Evolutionary conservation across 2,113 vertebrate genomes (phyloP).

Genomic region (Stigmatopora argus): DNA sequence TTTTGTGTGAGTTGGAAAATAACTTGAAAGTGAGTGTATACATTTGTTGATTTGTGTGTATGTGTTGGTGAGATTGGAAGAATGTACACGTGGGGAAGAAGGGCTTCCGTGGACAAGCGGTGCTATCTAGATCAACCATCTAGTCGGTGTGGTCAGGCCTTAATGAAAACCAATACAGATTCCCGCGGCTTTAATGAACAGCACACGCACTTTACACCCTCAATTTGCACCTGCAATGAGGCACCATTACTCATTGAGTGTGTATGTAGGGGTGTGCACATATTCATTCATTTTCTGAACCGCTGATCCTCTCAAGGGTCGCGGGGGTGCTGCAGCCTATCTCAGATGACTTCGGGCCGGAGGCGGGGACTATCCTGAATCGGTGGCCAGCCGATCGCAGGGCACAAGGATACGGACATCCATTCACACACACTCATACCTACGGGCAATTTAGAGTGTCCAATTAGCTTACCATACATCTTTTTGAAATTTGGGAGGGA

Average conservation of each 20-base stretch:
- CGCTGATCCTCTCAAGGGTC: too few species aligned
- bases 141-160: constrained; percentile 81
- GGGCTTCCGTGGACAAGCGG: constrained; percentile 25
- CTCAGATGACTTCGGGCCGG: too few species aligned
- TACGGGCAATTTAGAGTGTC: too few species aligned
- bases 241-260: constrained; percentile 79
- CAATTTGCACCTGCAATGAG: constrained; percentile 98
- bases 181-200: constrained; percentile 98
- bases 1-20: constrained; percentile 53
- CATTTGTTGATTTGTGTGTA: constrained; percentile 55
- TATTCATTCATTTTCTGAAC: background rate
- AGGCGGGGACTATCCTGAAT: too few species aligned
- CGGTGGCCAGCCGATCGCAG: too few species aligned
- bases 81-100: constrained; percentile 20
- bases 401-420: too few species aligned
- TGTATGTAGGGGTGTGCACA: constrained; percentile 4
- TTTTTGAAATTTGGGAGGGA: too few species aligned
- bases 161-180: constrained; percentile 99
- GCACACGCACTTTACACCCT: constrained; percentile 90
- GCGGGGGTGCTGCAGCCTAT: too few species aligned
- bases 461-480: too few species aligned
- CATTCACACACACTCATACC: too few species aligned
- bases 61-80: constrained; percentile 68
- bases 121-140: constrained; percentile 87
- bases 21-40: constrained; percentile 28